Percentiles rank a stretch among this genome's conserved stretches.
Conservation (phyloP, 1,140 invertebrate species). For the Drosophila murphyi region DNA sequence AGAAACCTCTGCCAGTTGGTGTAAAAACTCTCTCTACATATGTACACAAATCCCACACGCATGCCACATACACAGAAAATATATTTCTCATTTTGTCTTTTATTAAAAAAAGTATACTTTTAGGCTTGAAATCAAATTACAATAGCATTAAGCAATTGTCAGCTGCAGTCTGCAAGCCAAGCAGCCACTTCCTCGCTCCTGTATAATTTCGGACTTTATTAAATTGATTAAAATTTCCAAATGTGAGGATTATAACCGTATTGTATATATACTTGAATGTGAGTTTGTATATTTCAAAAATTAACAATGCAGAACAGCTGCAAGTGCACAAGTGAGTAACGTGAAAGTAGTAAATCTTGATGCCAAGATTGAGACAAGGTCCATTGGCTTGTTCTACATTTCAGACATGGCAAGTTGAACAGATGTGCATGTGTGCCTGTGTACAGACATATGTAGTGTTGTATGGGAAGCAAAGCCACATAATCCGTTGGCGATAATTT, state of each 20-base stretch:
- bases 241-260: constrained; percentile 51
- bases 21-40: too few relatives aligned
- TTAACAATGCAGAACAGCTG: constrained; percentile 2
- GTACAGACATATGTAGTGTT: neutral
- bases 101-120: constrained; percentile 46
- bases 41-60: too few relatives aligned
- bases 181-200: constrained; percentile 23
- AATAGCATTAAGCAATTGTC: neutral
- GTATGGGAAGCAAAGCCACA: constrained; percentile 44
- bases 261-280: neutral
- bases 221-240: constrained; percentile 56
- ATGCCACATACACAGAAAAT: too few relatives aligned
- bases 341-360: constrained; percentile 57
- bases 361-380: constrained; percentile 23
- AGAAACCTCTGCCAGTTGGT: too few relatives aligned
- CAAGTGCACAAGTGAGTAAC: constrained; percentile 9
- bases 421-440: constrained; percentile 12
- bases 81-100: too few relatives aligned
- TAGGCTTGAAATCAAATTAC: constrained; percentile 28
- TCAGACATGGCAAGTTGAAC: constrained; percentile 24
- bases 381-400: constrained; percentile 63
- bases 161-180: constrained; percentile 1
- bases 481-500: constrained; percentile 73
- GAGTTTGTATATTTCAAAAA: constrained; percentile 4
- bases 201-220: constrained; percentile 56